Base-by-base conservation (phyloP, 2,888 invertebrate genomes). In the Esperia sulphurella region DNA sequence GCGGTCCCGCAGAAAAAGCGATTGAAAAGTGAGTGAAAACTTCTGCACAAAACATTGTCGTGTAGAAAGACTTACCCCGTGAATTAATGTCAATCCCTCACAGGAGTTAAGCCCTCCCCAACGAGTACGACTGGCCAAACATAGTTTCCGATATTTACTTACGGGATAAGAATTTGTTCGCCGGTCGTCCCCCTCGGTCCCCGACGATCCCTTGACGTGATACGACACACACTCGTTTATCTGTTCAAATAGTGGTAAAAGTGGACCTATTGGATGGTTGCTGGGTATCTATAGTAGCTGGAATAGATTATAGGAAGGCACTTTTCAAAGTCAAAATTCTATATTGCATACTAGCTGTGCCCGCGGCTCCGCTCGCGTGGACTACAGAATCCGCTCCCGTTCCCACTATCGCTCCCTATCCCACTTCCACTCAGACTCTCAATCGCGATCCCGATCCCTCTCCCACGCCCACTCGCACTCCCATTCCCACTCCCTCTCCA, bases 181-280 rank as follows among this genome's bases (percentile, higher is more conserved):
- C 14, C 45, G 45, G 41, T 33, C 42, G 38, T 29, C 41, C 50
- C 46, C 43, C 13, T 38, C 28, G 31, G 9, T 14, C 13, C 35
- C 38, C 44, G 3, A n/a, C 64, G 74, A 74, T 75, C 68, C 68
- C 59, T 51, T 61, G 54, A 53, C 55, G 68, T 48, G 74, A 75
- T 74, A 75, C 72, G 71, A 70, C 74, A 73, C 75, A 73, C 62
- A 67, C 60, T 73, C 74, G 71, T 73, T 74, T 71, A 70, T 73
- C 72, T 63, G 57, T 56, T 51, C 71, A 75, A 71, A 51, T 51
- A 51, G 41, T 43, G 46, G 45, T 40, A 14, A 43, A 39, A 46
- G 41, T 44, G 46, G 44, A 47, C 46, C 14, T n/a, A n/a, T n/a
- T 35, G 21, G 21, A 39, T 31, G 37, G 43, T 14, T 9, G 31